These are phyloP conservation scores for Phthorimaea operculella DNA, from an alignment of 1,140 invertebrate species.

Conservation along the genomic window DNA sequence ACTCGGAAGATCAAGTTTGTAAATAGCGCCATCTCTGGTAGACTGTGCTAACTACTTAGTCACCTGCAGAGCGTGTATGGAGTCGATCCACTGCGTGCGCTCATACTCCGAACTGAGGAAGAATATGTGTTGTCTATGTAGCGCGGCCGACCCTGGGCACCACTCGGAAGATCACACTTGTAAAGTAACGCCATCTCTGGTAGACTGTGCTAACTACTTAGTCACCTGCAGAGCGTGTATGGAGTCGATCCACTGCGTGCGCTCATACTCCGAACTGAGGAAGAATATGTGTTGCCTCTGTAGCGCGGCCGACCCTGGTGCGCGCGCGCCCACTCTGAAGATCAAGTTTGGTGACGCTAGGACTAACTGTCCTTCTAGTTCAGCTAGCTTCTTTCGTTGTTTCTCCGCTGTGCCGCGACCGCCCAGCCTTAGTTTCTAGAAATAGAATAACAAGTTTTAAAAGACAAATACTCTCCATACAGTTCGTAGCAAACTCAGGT, in stretches of 20 bases:
- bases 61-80: conserved; percentile 82
- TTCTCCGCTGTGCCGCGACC: conserved; percentile 84
- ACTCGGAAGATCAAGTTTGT: conserved; percentile 83
- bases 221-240: conserved; percentile 80
- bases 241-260: conserved; percentile 93
- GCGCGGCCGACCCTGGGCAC: conserved; percentile 70
- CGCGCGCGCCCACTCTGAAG: conserved; percentile 68
- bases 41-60: neutral
- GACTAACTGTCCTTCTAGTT: conserved; percentile 89
- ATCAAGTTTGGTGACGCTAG: conserved; percentile 90
- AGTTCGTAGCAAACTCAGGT: too few relatives aligned
- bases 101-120: conserved; percentile 95
- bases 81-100: conserved; percentile 92
- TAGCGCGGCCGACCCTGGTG: conserved; percentile 71
- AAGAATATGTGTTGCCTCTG: conserved; percentile 85
- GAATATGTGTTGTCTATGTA: conserved; percentile 81
- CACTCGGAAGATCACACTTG: conserved; percentile 77
- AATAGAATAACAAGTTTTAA: too few relatives aligned
- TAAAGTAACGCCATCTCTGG: too few relatives aligned
- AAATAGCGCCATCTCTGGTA: too few relatives aligned
- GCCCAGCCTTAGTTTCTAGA: conserved; percentile 70
- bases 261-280: conserved; percentile 92
- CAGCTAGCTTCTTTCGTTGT: conserved; percentile 87
- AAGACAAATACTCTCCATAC: too few relatives aligned
- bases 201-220: neutral